Evolutionary conservation across 2,888 invertebrate species (phyloP).

Genomic region (Aspidapion aeneum): DNA sequence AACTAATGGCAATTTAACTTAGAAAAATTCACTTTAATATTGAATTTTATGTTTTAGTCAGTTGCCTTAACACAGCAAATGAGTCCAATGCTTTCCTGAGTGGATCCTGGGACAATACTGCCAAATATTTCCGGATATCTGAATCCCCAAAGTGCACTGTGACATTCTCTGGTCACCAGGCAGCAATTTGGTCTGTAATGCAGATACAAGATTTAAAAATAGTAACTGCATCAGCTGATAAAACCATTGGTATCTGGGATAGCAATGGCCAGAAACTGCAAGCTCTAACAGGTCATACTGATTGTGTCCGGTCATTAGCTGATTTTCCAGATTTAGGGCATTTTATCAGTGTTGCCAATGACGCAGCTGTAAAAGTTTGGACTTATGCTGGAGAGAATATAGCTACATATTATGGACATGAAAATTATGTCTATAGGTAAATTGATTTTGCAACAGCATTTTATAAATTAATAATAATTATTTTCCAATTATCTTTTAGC

Average conservation of each 20-base stretch:
- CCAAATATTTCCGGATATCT: constrained; percentile 73
- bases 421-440: constrained; percentile 83
- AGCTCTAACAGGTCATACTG: constrained; percentile 78
- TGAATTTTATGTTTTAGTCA: constrained; percentile 46
- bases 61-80: constrained; percentile 49
- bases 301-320: constrained; percentile 83
- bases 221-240: constrained; percentile 92
- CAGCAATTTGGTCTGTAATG: constrained; percentile 81
- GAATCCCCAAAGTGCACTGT: constrained; percentile 50
- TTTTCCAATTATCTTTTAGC: no score
- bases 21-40: no score
- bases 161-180: constrained; percentile 67
- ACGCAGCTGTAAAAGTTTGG: constrained; percentile 86
- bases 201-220: constrained; percentile 57
- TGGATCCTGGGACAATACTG: constrained; percentile 92
- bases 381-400: constrained; percentile 73
- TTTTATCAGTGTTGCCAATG: constrained; percentile 91
- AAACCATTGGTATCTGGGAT: constrained; percentile 81
- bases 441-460: neutral
- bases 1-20: neutral
- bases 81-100: constrained; percentile 63
- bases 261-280: constrained; percentile 62
- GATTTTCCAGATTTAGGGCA: constrained; percentile 62
- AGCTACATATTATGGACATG: constrained; percentile 75
- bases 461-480: no score